These are phyloP conservation scores for Xerus rutilus DNA, from an alignment of 2,797 vertebrate genomes.

Conservation along the genomic window DNA sequence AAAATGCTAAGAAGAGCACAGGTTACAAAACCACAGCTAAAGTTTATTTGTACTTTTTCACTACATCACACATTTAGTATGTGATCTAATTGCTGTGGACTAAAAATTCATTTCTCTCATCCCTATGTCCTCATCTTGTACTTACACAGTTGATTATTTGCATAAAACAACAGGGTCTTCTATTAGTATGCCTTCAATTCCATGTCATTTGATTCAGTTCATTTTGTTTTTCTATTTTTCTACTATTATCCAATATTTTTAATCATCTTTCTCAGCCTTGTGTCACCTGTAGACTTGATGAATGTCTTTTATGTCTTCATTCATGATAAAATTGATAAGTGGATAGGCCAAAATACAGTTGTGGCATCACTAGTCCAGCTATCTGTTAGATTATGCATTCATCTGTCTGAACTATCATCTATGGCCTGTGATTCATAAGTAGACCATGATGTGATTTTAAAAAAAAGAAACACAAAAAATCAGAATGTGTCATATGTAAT, in stretches of 20 bases:
- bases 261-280: constrained; percentile 48
- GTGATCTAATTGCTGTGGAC: not conserved
- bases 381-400: constrained; percentile 8
- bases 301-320: constrained; percentile 41
- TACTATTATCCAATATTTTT: constrained; percentile 44
- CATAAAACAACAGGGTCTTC: not conserved
- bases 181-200: not conserved
- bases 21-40: constrained; percentile 38
- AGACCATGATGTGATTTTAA: not conserved
- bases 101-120: not conserved
- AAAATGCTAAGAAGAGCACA: constrained; percentile 39
- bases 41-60: not conserved
- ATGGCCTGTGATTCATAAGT: constrained; percentile 15
- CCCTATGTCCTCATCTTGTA: not conserved
- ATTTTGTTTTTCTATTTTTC: constrained; percentile 39
- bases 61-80: not conserved
- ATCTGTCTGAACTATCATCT: constrained; percentile 23
- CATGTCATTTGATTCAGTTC: not conserved
- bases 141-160: not conserved
- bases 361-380: not conserved
- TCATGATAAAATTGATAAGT: not conserved
- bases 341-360: not conserved
- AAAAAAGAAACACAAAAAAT: constrained; percentile 30
- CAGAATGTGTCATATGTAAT: not conserved
- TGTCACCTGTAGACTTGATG: constrained; percentile 10